A percentile compares a stretch with the other conserved stretches of the same genome.
Conservation (phyloP, 2,113 vertebrate genomes). For the Caretta caretta region DNA sequence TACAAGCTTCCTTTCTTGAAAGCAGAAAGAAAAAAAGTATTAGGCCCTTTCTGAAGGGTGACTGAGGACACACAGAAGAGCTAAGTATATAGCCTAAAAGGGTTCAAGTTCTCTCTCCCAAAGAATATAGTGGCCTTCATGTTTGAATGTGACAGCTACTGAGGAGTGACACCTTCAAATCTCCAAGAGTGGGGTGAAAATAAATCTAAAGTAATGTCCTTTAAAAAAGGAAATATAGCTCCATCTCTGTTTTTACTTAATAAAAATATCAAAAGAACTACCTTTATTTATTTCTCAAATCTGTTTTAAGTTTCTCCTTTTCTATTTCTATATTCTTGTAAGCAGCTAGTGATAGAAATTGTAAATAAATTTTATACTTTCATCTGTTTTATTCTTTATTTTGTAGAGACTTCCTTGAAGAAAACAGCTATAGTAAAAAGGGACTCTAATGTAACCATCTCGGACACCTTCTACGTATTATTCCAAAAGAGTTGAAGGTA, state of each 20-base stretch:
- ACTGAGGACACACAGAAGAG: not conserved
- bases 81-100: not conserved
- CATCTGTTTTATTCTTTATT: not conserved
- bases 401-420: not conserved
- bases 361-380: not conserved
- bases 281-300: not conserved
- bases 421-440: not conserved
- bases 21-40: accelerated
- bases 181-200: not conserved
- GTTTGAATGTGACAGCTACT: not conserved
- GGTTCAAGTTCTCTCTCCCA: not conserved
- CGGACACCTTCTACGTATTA: not conserved
- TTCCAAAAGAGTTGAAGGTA: not conserved
- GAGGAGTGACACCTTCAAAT: not conserved
- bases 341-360: not conserved
- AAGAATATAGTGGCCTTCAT: not conserved
- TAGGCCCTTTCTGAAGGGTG: not conserved
- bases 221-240: not conserved
- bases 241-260: not conserved
- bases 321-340: not conserved
- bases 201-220: not conserved
- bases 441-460: not conserved
- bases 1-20: not conserved
- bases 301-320: not conserved
- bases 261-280: not conserved